Percentiles rank a stretch among this genome's conserved stretches.
Conservation (phyloP, 2,797 vertebrate species). For the Lates japonicus region DNA sequence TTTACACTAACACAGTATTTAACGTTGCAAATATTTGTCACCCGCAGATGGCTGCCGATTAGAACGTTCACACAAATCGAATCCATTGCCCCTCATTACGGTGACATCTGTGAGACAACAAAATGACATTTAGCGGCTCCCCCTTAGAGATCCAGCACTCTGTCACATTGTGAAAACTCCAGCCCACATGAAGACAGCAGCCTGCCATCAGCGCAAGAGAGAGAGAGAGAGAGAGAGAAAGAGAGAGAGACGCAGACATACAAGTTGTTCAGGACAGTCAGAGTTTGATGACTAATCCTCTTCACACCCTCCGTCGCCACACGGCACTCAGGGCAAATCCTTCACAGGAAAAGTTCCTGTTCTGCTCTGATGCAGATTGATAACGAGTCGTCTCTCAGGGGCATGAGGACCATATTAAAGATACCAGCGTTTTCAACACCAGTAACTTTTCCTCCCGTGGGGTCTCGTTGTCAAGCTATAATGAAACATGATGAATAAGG, state of each 20-base stretch:
- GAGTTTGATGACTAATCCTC: constrained; percentile 70
- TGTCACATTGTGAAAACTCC: constrained; percentile 72
- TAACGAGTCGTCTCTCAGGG: constrained; percentile 16
- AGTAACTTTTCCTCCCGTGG: constrained; percentile 3
- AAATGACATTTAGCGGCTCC: constrained; percentile 82
- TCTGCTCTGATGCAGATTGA: constrained; percentile 38
- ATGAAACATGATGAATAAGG: constrained; percentile 1
- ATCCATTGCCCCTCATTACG: constrained; percentile 69
- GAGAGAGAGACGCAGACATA: constrained; percentile 46
- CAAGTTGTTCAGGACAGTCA: constrained; percentile 64
- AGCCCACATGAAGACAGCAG: constrained; percentile 75
- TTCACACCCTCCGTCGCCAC: constrained; percentile 57
- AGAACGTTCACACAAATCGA: constrained; percentile 69
- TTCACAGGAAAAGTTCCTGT: constrained; percentile 44
- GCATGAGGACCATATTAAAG: constrained; percentile 7
- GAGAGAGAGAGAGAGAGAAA: constrained; percentile 27
- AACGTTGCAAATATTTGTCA: constrained; percentile 58
- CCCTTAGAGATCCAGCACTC: constrained; percentile 69
- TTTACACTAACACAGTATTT: constrained; percentile 40
- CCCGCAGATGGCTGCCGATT: constrained; percentile 72
- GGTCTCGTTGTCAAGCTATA: background rate
- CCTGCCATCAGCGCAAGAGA: constrained; percentile 52
- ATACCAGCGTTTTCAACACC: constrained; percentile 6
- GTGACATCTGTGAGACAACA: constrained; percentile 81
- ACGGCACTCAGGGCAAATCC: constrained; percentile 37